These are phyloP conservation scores for Actenoides lindsayi DNA, from an alignment of 2,113 vertebrate species.

Conservation along the genomic window DNA sequence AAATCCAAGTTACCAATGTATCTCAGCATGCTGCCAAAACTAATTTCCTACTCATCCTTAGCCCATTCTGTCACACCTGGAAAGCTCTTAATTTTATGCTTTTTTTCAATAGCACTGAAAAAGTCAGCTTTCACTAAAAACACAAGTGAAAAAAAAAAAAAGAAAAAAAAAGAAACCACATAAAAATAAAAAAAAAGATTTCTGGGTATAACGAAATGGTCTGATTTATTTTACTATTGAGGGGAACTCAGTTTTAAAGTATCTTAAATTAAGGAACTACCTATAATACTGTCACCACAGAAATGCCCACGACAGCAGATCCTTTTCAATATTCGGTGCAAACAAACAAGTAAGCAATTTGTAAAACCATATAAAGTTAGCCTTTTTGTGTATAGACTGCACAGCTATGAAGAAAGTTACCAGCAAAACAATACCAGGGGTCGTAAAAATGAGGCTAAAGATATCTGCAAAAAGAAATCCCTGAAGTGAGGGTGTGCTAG, in stretches of 20 bases:
- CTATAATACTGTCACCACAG: background rate
- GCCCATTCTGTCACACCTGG: background rate
- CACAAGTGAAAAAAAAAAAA: background rate
- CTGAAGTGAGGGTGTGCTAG: background rate
- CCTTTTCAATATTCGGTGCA: background rate
- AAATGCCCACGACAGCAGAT: background rate
- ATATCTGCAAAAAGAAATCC: background rate
- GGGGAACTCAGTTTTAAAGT: background rate
- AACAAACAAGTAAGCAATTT: background rate
- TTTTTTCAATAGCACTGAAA: background rate
- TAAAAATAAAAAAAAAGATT: background rate
- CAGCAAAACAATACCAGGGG: background rate
- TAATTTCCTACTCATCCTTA: constrained; percentile 37
- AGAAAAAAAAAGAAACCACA: background rate
- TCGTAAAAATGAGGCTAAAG: background rate
- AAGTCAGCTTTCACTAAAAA: background rate
- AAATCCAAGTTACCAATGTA: constrained; percentile 11
- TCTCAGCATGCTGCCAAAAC: constrained; percentile 29
- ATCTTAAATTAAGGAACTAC: background rate
- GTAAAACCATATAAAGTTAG: background rate
- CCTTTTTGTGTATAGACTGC: background rate
- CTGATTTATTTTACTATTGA: background rate
- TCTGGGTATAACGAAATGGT: background rate
- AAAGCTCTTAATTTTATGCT: background rate
- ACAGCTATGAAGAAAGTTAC: background rate